Base-by-base conservation (phyloP, 1,140 invertebrate species). In the Trachelipus rathkii region DNA sequence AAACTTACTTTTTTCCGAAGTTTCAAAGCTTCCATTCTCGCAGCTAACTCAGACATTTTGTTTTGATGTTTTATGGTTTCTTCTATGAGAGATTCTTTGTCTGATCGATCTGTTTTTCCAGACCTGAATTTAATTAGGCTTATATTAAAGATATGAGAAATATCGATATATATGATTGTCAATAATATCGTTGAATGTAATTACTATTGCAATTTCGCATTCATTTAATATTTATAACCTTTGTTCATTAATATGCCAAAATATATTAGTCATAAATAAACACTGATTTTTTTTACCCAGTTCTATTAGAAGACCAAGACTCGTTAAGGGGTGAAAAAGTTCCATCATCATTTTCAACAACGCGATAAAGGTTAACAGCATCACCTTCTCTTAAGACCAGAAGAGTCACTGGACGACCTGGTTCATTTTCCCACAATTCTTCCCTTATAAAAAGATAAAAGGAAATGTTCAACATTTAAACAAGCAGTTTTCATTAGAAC, bases 301-400 rank as follows among this genome's bases (percentile, higher is more conserved):
- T 33, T 33, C 33, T 10, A 53, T 53, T 53, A 13, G 76, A 83
- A 85, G 85, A 87, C 84, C 74, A 86, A 73, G 86, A 86, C 72
- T 89, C 89, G 44, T 88, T 88, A 10, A 91, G 85, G 46, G 90
- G 89, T 24, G 89, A 90, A 81, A 89, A 88, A 9, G 89, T 88
- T 43, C 90, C 90, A 83, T 91, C 90, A 67, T 88, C 87, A 83
- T 90, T 88, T 84, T 92, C 87, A 44, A 90, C 86, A n/a, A 92
- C 89, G 66, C 89, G 86, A 81, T 91, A 88, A 82, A 92, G 88
- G 84, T 91, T 91, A 44, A 92, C 87, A 66, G 90, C 88, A 82
- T 92, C 90, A 8, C 91, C 91, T 82, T 92, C 91, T 74, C 90
- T 87, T 83, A 91, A 91, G 67, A 92, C 88, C 44, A 92, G 84